Base-by-base conservation (phyloP, 2,888 invertebrate genomes). In the Nematopogon swammerdamellus region DNA sequence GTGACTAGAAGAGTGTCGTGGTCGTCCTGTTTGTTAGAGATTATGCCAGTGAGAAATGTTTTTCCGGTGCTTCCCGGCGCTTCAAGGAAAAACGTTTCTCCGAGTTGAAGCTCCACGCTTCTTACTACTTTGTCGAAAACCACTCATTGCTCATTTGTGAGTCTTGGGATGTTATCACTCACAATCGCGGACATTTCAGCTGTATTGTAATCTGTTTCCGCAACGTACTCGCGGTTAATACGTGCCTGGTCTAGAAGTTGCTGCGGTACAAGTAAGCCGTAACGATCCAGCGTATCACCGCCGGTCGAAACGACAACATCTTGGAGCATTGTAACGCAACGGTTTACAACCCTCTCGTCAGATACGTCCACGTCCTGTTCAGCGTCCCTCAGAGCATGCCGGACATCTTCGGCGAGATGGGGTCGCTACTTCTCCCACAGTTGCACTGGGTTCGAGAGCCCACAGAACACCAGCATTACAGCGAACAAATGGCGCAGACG, bases 371-470 rank as follows among this genome's bases (percentile, higher is more conserved):
- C 47, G 18, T 43, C 14, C 4, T 47, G 36, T 52, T 48, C 46
- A 44, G 49, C 42, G 29, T 45, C 46, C 48, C 47, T 49, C 18
- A 46, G 30, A 49, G 29, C 17, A 51, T 50, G 20, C 29, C 47
- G 30, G 52, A 58, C 52, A 52, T 60, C 57, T 52, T 61, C 59
- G 18, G 59, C 47, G 50, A 60, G 51, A 51, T 49, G 20, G n/a
- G 51, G 52, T 54, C 55, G 42, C 4, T 51, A 51, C 50, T 52
- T 55, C 44, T 52, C 49, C 47, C 51, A 53, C 49, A 53, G 50
- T 47, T 50, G 50, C 18, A 48, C 48, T 47, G 50, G 29, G 49
- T 52, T 36, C 19, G 47, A 46, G n/a, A 52, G 29, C 29, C 25
- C 11, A 44, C 50, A 55, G 48, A 54, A 54, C 19, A 44, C 44